A percentile compares a stretch with the other conserved stretches of the same genome.
Evolutionary conservation across 2,113 vertebrate genomes (phyloP).

Genomic region (Hemiprocne comata): DNA sequence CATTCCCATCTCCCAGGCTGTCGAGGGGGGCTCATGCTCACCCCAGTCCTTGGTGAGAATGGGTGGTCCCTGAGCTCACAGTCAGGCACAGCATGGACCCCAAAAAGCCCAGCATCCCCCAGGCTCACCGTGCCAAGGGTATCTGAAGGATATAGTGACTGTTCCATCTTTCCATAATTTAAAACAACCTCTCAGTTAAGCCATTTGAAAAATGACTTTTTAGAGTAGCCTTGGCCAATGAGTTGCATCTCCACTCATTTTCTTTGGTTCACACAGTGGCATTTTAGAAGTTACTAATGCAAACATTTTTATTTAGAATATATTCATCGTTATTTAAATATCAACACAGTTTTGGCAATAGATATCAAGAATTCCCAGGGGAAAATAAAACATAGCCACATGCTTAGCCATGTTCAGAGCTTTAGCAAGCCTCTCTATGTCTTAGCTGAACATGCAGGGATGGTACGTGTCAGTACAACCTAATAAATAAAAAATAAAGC

Average conservation of each 20-base stretch:
- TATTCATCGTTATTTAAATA: conserved; percentile 52
- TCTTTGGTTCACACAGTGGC: not conserved
- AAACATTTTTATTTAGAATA: conserved; percentile 50
- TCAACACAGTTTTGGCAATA: conserved; percentile 28
- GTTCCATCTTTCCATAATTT: not conserved
- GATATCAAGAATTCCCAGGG: conserved; percentile 18
- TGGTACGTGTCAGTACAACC: not conserved
- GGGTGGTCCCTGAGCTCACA: not conserved
- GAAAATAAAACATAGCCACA: conserved; percentile 29
- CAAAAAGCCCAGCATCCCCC: not conserved
- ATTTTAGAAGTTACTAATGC: conserved; percentile 16
- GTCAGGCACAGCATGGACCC: not conserved
- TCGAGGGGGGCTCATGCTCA: not conserved
- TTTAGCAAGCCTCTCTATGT: conserved; percentile 57
- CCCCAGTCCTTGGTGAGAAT: not conserved
- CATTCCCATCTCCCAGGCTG: not conserved
- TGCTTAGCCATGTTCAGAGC: conserved; percentile 28
- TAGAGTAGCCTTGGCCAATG: not conserved
- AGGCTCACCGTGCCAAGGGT: fast-evolving
- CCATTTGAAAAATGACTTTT: not conserved
- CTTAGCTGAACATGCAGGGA: conserved; percentile 48
- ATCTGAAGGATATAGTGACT: not conserved
- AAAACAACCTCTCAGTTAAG: not conserved
- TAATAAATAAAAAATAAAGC: conserved; percentile 41
- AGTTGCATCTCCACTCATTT: not conserved